Percentiles rank a stretch among this genome's conserved stretches.
These are phyloP conservation scores for Campopleginae sp. DNA, from an alignment of 2,888 invertebrate genomes.

Conservation along the genomic window DNA sequence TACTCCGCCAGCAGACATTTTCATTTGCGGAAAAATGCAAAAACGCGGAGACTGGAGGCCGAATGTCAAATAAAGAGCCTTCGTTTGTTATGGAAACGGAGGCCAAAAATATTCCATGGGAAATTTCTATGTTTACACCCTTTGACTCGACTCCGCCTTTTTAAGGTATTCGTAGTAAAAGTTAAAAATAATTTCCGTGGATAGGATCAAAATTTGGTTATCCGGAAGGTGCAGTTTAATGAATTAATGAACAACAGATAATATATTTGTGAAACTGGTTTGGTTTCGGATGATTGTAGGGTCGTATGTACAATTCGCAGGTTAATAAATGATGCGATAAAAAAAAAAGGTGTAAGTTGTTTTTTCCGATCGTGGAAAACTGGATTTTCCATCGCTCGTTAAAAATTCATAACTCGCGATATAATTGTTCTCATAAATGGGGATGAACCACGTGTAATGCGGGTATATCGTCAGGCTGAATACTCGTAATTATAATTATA, in stretches of 20 bases:
- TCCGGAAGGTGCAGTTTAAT: neutral
- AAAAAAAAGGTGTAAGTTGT: neutral
- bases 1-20: conserved; percentile 83
- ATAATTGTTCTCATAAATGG: conserved; percentile 51
- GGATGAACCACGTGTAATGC: conserved; percentile 46
- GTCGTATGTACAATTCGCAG: conserved; percentile 51
- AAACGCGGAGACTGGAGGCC: neutral
- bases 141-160: neutral
- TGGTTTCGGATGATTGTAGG: conserved; percentile 50
- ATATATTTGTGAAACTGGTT: conserved; percentile 65
- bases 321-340: neutral
- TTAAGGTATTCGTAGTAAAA: neutral
- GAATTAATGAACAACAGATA: conserved; percentile 30
- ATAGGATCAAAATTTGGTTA: neutral
- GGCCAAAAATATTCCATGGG: neutral
- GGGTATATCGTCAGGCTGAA: conserved; percentile 56
- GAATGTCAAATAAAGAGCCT: neutral
- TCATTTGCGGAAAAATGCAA: conserved; percentile 5
- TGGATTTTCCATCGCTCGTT: conserved; percentile 29
- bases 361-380: conserved; percentile 6
- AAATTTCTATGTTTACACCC: neutral
- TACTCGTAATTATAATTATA: conserved; percentile 53
- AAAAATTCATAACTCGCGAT: conserved; percentile 29
- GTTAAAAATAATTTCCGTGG: neutral
- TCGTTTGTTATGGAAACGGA: conserved; percentile 29